A percentile compares a stretch with the other conserved stretches of the same genome.
Evolutionary conservation across 35 echinoderm and acorn worm genomes (phyloP).

Genomic region (Apostichopus parvimensis): DNA sequence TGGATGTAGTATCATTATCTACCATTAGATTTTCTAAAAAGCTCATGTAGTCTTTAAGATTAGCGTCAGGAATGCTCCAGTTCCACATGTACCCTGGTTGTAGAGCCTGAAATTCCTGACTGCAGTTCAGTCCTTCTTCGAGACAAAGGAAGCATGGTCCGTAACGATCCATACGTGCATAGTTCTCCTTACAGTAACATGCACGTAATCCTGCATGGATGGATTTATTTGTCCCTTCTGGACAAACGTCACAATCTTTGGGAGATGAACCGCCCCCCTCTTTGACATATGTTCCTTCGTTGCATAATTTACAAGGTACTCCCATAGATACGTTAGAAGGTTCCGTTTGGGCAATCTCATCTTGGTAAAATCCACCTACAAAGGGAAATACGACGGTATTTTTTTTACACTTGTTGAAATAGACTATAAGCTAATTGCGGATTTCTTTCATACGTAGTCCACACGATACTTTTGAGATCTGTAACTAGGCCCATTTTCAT

Average conservation of each 20-base stretch:
- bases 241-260: slow-evolving; percentile 52
- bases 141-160: slow-evolving; percentile 41
- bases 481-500: too few species aligned
- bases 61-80: slow-evolving; percentile 1
- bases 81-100: slow-evolving; percentile 41
- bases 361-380: slow-evolving; percentile 57
- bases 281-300: slow-evolving; percentile 10
- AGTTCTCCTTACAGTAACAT: slow-evolving; percentile 35
- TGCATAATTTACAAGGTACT: neutral
- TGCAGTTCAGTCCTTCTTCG: slow-evolving; percentile 39
- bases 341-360: slow-evolving; percentile 31
- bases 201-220: slow-evolving; percentile 37
- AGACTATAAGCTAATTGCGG: too few species aligned
- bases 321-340: neutral
- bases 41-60: neutral
- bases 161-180: slow-evolving; percentile 38
- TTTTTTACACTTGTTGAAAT: too few species aligned
- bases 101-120: slow-evolving; percentile 38
- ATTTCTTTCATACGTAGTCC: too few species aligned
- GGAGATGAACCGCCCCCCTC: neutral
- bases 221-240: slow-evolving; percentile 47
- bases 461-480: too few species aligned
- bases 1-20: neutral
- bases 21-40: neutral
- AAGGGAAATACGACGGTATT: too few species aligned